Conservation (phyloP, 2,888 invertebrate species). For the Bellardia pandia region DNA sequence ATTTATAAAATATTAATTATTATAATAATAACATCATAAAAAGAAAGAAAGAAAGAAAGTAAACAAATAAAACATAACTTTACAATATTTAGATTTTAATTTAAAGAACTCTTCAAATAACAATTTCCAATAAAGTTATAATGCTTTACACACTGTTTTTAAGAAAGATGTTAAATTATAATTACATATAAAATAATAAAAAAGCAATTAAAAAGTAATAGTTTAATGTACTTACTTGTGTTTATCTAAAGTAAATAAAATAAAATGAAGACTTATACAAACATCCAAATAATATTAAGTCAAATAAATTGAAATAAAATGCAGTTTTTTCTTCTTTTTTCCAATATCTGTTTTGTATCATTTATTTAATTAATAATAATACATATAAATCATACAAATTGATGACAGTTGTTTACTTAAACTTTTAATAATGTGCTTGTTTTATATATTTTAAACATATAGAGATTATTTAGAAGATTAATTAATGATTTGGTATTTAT, state of each 20-base stretch:
- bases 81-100: constrained; percentile 65
- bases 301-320: neutral
- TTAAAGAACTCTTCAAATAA: constrained; percentile 32
- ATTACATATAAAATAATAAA: neutral
- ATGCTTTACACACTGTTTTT: constrained; percentile 33
- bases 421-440: constrained; percentile 37
- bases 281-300: constrained; percentile 27
- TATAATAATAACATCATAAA: constrained; percentile 20
- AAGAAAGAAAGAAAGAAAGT: constrained; percentile 21
- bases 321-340: neutral
- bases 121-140: constrained; percentile 38
- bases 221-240: constrained; percentile 40
- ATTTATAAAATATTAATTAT: constrained; percentile 45
- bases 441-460: constrained; percentile 37
- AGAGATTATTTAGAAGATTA: constrained; percentile 23
- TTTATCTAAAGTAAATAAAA: constrained; percentile 53
- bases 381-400: constrained; percentile 32
- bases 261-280: constrained; percentile 37
- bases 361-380: constrained; percentile 38
- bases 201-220: constrained; percentile 11
- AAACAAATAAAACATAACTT: constrained; percentile 47
- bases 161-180: constrained; percentile 37
- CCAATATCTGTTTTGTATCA: constrained; percentile 18
- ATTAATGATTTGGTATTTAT: constrained; percentile 30
- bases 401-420: constrained; percentile 17